Percentiles rank a stretch among this genome's conserved stretches.
Conservation (phyloP, 2,797 vertebrate genomes). For the Aeoliscus strigatus region DNA sequence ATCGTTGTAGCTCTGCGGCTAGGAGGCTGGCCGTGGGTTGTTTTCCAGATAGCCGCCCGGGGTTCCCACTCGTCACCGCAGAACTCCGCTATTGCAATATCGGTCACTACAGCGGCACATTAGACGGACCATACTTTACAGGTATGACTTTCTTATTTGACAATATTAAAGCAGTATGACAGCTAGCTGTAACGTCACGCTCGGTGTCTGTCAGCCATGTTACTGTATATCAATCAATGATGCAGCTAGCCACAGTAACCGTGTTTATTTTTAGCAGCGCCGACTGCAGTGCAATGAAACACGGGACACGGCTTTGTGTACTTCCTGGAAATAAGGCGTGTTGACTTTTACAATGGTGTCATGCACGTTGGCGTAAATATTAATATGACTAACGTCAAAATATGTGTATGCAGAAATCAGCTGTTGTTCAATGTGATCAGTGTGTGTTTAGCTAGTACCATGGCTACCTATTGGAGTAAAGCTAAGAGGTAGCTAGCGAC, state of each 20-base stretch:
- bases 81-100: slow-evolving; percentile 58
- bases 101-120: slow-evolving; percentile 50
- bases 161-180: not conserved
- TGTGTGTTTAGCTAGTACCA: slow-evolving; percentile 32
- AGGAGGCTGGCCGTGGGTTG: slow-evolving; percentile 53
- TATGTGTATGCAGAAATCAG: slow-evolving; percentile 5
- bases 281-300: slow-evolving; percentile 41
- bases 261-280: slow-evolving; percentile 74
- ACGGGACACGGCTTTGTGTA: not conserved
- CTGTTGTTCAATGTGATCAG: slow-evolving; percentile 7
- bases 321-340: slow-evolving; percentile 2
- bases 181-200: slow-evolving; percentile 39
- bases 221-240: slow-evolving; percentile 71
- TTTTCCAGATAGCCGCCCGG: slow-evolving; percentile 63
- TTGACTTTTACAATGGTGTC: not conserved
- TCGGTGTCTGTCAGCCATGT: slow-evolving; percentile 61
- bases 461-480: slow-evolving; percentile 31
- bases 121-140: slow-evolving; percentile 55
- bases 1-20: slow-evolving; percentile 45
- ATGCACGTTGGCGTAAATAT: not conserved
- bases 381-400: not conserved
- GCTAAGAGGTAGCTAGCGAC: slow-evolving; percentile 44
- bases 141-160: slow-evolving; percentile 39
- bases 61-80: slow-evolving; percentile 52
- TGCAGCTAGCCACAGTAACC: slow-evolving; percentile 63